Evolutionary conservation across 2,797 vertebrate species (phyloP).

Genomic region (Octomys mimax): DNA sequence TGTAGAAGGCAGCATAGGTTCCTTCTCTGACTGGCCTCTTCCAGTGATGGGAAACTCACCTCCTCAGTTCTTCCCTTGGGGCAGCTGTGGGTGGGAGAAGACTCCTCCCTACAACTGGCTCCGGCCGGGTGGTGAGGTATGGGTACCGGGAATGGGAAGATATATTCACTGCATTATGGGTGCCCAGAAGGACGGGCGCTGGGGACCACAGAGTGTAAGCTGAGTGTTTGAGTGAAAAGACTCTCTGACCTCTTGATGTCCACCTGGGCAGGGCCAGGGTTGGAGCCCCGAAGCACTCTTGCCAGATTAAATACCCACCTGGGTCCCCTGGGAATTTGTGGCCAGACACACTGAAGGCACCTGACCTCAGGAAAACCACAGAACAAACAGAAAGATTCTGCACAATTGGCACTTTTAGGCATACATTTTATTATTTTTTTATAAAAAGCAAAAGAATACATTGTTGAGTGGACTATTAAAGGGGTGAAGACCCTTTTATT

Average conservation of each 20-base stretch:
- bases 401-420: conserved; percentile 4
- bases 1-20: not conserved
- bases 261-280: not conserved
- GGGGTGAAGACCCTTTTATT: conserved; percentile 28
- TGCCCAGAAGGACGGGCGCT: not conserved
- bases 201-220: not conserved
- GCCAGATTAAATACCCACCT: not conserved
- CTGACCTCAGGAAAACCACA: conserved; percentile 1
- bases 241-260: not conserved
- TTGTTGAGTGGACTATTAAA: conserved; percentile 57
- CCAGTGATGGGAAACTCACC: not conserved
- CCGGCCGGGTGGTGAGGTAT: no score
- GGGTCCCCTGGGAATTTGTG: not conserved
- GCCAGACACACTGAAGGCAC: not conserved
- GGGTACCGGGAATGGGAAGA: not conserved
- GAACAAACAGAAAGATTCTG: not conserved
- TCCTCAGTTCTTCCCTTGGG: not conserved
- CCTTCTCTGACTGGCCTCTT: not conserved
- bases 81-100: not conserved
- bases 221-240: not conserved
- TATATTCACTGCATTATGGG: not conserved
- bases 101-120: not conserved
- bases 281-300: not conserved
- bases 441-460: conserved; percentile 77
- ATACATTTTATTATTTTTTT: conserved; percentile 78